Base-by-base conservation (phyloP, 2,113 vertebrate species). In the Tachuris rubrigastra region DNA sequence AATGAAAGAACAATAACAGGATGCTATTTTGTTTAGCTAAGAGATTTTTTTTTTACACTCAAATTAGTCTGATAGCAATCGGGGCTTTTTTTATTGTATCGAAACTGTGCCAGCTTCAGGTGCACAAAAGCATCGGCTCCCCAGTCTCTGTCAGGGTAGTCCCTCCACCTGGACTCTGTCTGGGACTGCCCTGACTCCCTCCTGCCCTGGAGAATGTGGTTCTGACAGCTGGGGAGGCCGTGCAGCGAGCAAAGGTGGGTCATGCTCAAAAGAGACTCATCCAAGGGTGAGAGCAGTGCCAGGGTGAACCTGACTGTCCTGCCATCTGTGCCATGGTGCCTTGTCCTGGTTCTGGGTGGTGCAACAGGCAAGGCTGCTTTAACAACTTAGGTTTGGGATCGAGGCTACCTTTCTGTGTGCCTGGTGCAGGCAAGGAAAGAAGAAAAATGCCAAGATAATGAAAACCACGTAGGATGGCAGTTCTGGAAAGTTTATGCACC, bases 151-250 rank as follows among this genome's bases (percentile, higher is more conserved):
- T 7, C 0, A 2, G 11, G 15, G 31, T 1, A 1, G 27, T 14
- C 21, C 12, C 30, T 85, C 39, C 8, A 2, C 39, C 37, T 19
- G 22, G 20, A 9, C 15, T 8, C 15, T 63, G 22, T 41, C 21
- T 1, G 0, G 35, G 9, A 28, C 63, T 80, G n/a, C 23, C 21
- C 31, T 84, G 50, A 46, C 47, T 82, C 39, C 14, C 30, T 80
- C 8, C 12, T 67, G 6, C 46, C 19, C 46, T 60, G 18, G 22
- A 47, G n/a, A 52, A 30, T 6, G 4, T 39, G 31, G 18, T 75
- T 6, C 77, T 37, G 27, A 15, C n/a, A 72, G 12, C 39, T 5
- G 1, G 33, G 33, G 27, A 53, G 42, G 60, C 30, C 0, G 0
- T 35, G 58, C 72, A 59, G 46, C 0, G 0, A 18, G 39, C 0